Base-by-base conservation (phyloP, 2,113 vertebrate species). In the Manacus vitellinus region DNA sequence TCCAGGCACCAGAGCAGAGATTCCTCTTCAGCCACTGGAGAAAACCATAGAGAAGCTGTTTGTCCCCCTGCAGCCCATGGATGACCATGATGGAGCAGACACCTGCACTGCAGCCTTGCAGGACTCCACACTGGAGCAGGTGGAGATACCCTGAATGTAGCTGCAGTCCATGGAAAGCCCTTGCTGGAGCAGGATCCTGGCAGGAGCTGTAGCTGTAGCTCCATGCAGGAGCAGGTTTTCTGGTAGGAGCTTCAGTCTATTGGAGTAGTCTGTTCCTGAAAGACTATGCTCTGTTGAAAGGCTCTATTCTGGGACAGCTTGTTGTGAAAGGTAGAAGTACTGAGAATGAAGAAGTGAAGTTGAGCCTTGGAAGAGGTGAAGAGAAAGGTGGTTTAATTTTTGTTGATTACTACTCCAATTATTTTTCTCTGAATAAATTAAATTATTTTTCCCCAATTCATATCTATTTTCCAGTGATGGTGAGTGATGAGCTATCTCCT, bases 51-150 rank as follows among this genome's bases (percentile, higher is more conserved):
- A n/a, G 44, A 65, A 43, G 2, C 2, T 21, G 6, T 2, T 35
- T 85, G 14, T 59, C 0, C 2, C 4, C 5, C 65, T 49, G 46
- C 23, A 91, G 23, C 18, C 49, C 27, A 39, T 18, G 33, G 6
- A 41, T 0, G 9, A 9, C 15, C 21, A 70, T 0, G 1, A 20
- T 21, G 20, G 27, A 78, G 27, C 31, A 70, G 21, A 33, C 30
- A 28, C 10, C 7, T 33, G 13, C 24, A 55, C 8, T 51, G 30
- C 4, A 83, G 18, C 12, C 51, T 44, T 55, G 46, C 28, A 55
- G 8, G 16, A 24, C 22, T 73, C 62, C 18, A 8, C 0, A 3
- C 2, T 35, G 19, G 21, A 68, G 35, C n/a, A 68, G 33, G 8
- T 37, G 9, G 22, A 74, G 25, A 20, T 52, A 30, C 4, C 17